These are phyloP conservation scores for Drosophila setosimentum DNA, from an alignment of 2,888 invertebrate species.

Conservation along the genomic window DNA sequence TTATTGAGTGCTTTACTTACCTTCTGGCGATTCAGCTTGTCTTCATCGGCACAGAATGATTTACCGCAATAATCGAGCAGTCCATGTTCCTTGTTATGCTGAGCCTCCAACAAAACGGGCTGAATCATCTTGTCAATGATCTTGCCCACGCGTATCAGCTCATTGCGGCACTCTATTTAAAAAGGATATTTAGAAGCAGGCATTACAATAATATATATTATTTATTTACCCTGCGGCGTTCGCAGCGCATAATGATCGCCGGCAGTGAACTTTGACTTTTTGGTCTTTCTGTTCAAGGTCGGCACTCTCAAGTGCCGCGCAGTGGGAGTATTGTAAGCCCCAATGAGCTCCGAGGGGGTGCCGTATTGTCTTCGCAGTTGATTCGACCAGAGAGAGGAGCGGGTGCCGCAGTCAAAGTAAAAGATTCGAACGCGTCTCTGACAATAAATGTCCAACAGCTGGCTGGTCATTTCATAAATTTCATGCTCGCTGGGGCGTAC, in stretches of 20 bases:
- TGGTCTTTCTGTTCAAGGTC: constrained; percentile 54
- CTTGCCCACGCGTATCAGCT: constrained; percentile 82
- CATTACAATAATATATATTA: background rate
- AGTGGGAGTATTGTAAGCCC: constrained; percentile 70
- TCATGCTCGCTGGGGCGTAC: constrained; percentile 81
- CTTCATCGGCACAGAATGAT: constrained; percentile 22
- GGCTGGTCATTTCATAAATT: constrained; percentile 81
- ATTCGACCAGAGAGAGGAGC: constrained; percentile 80
- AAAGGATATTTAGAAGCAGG: background rate
- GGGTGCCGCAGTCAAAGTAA: constrained; percentile 79
- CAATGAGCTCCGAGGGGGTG: constrained; percentile 82
- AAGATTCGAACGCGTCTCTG: constrained; percentile 80
- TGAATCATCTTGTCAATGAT: constrained; percentile 84
- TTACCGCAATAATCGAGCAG: background rate
- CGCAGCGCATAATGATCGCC: constrained; percentile 83
- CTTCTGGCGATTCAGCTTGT: background rate
- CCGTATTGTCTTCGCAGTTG: constrained; percentile 75
- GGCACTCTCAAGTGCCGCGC: constrained; percentile 75
- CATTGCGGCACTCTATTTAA: constrained; percentile 79
- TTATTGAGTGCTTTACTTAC: constrained; percentile 22
- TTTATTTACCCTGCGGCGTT: constrained; percentile 77
- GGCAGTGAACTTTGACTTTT: constrained; percentile 65
- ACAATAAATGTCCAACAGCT: constrained; percentile 81
- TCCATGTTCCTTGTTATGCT: constrained; percentile 46
- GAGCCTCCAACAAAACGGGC: constrained; percentile 68